Conservation (phyloP, 2,113 vertebrate species). For the Xiphophorus hellerii region DNA sequence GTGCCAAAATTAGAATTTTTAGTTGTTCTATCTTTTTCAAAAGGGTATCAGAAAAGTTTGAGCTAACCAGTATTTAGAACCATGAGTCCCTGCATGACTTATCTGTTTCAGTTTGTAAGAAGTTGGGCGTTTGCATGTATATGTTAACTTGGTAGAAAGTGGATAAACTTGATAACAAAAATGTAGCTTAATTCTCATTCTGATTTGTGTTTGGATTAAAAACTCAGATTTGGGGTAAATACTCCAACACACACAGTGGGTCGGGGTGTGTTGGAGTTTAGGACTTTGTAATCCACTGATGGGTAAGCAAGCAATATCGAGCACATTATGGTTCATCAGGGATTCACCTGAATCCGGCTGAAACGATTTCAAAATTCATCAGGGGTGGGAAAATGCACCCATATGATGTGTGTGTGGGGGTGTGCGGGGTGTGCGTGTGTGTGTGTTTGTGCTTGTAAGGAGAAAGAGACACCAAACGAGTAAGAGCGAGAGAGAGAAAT, state of each 20-base stretch:
- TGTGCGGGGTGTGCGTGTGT: slow-evolving; percentile 8
- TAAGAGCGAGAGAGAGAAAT: slow-evolving; percentile 25
- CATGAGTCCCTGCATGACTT: too few relatives aligned
- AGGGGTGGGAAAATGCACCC: slow-evolving; percentile 43
- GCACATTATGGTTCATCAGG: slow-evolving; percentile 46
- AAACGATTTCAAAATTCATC: slow-evolving; percentile 55
- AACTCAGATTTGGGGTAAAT: background rate
- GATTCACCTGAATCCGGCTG: slow-evolving; percentile 54
- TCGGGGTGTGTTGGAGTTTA: slow-evolving; percentile 22
- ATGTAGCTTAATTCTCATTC: background rate
- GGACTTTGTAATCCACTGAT: slow-evolving; percentile 47
- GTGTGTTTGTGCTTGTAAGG: slow-evolving; percentile 10
- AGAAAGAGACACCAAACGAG: background rate
- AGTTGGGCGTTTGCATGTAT: background rate
- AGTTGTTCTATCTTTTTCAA: too few relatives aligned
- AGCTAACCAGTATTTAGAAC: too few relatives aligned
- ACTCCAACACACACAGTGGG: background rate
- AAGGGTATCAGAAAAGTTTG: too few relatives aligned
- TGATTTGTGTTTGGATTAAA: background rate
- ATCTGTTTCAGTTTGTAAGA: too few relatives aligned
- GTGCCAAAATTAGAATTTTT: too few relatives aligned
- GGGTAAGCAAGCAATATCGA: slow-evolving; percentile 45
- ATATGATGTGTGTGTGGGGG: slow-evolving; percentile 17
- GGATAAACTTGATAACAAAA: background rate
- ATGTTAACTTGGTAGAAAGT: background rate